Evolutionary conservation across 2,113 vertebrate genomes (phyloP), one percentile per base, ranked within the genome.

Genomic region (Lycocorax pyrrhopterus): DNA sequence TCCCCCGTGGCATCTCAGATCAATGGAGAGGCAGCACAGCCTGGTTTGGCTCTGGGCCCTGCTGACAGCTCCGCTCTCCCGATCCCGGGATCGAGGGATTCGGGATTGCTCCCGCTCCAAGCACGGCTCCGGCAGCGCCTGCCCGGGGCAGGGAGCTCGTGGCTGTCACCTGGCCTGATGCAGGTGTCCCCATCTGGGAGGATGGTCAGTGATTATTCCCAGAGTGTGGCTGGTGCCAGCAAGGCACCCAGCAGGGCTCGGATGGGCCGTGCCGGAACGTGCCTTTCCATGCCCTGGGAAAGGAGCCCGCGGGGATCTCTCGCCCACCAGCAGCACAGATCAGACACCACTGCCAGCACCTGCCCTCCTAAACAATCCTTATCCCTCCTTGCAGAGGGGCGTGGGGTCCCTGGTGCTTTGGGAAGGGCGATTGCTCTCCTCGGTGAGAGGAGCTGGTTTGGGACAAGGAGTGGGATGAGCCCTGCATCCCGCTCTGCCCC

Each of bases 21-120:
- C 91, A 41, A 3, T 35, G 49, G 53, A 22, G 33, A 11, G 51
- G 46, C 86, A 88, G 84, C 87, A 58, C 46, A 39, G 14, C 37
- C 25, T 52, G 51, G 26, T 76, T 87, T 89, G 90, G 87, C 85
- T 68, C 4, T 0, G 2, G 69, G 84, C 91, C 76, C 79, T 37
- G 33, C 21, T 26, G 69, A 12, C 44, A 20, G 63, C 83, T 92
- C 44, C 0, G 1, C 73, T 74, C 29, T 71, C 62, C 63, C 5
- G 0, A 1, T 56, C 41, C 58, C 7, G 0, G 1, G 33, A 56
- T 33, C 6, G 0, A 41, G 77, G 2, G 3, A 2, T 49, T 72
- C 3, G 2, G 74, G 30, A 3, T 73, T 12, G 49, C 58, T 35
- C 72, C 67, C 0, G 1, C 78, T 79, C 69, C 7, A 8, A n/a